Evolutionary conservation across 35 echinoderm and acorn worm genomes (phyloP).

Genomic region (Holothuria glaberrima): DNA sequence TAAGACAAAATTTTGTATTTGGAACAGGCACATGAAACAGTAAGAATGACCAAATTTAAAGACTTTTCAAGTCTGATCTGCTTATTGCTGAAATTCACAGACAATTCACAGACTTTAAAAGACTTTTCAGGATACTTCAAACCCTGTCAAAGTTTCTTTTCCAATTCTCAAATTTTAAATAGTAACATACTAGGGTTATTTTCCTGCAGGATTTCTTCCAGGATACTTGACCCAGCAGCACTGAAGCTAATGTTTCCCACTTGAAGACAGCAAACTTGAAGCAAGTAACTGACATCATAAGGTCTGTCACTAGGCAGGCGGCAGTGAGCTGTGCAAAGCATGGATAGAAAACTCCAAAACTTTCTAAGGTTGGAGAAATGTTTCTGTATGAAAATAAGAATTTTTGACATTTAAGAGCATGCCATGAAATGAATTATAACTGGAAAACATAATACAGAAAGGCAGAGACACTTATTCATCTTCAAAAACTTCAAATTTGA

Average conservation of each 20-base stretch:
- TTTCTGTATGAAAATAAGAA: constrained; percentile 19
- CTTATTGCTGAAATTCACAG: no score
- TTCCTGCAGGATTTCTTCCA: background rate
- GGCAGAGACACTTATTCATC: no score
- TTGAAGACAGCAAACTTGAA: constrained; percentile 65
- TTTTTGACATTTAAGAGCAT: background rate
- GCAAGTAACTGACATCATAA: constrained; percentile 39
- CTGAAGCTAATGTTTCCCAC: constrained; percentile 45
- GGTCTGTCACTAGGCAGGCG: background rate
- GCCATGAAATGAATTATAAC: no score
- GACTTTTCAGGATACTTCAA: no score
- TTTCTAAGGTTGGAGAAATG: constrained; percentile 4
- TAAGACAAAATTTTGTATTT: no score
- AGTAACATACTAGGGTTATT: constrained; percentile 43
- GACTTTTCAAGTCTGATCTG: no score
- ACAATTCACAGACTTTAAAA: no score
- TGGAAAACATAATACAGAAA: no score
- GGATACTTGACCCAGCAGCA: background rate
- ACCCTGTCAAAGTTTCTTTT: no score
- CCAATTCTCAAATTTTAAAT: background rate
- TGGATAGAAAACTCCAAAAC: constrained; percentile 57
- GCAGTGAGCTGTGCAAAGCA: constrained; percentile 15
- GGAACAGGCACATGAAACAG: no score
- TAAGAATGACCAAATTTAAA: no score
- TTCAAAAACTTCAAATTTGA: no score